Evolutionary conservation across 2,797 vertebrate species (phyloP), one percentile per base, ranked within the genome.

Genomic region (Gastrophryne carolinensis): DNA sequence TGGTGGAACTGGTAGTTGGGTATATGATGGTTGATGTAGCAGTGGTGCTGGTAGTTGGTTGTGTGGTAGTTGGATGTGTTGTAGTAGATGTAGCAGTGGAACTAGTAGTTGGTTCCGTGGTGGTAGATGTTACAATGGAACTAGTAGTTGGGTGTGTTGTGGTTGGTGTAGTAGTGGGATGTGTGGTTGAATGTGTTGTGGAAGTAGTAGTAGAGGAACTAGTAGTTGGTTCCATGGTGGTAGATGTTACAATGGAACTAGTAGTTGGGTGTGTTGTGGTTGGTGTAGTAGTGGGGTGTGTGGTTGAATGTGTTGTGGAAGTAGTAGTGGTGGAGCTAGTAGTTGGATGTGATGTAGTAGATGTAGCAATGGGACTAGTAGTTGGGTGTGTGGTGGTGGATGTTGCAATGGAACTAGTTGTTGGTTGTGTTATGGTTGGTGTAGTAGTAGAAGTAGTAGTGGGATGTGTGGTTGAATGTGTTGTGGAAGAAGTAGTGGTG

Each of bases 391-490:
- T 2, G 2, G 4, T 3, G 1, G 2, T 2, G 26, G 39, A 35
- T 4, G 5, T 58, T 27, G 69, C 6, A 10, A 13, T 13, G 26
- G 3, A 8, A 19, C 37, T 23, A n/a, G 10, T 13, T 2, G 67
- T 21, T 10, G 5, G 39, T 4, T 17, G 2, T 1, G 12, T 0
- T 0, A 17, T 23, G 0, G 39, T n/a, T 0, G 13, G 5, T 0
- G 17, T 1, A 0, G 21, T 13, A 0, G 56, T 17, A 83, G 21
- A 52, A 10, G 29, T 17, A 47, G 80, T 74, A 41, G 58, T 12
- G 29, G 8, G 29, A 41, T 73, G 9, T 75, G 81, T 10, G 0
- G 81, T 81, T 53, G 29, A 67, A 82, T 80, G 80, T 68, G 76
- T 68, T 2, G 52, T 13, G 0, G 39, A 5, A 5, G 35, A 12